Evolutionary conservation across 2,888 invertebrate species (phyloP), one percentile per base, ranked within the genome.

Genomic region (Callimorpha dominula): DNA sequence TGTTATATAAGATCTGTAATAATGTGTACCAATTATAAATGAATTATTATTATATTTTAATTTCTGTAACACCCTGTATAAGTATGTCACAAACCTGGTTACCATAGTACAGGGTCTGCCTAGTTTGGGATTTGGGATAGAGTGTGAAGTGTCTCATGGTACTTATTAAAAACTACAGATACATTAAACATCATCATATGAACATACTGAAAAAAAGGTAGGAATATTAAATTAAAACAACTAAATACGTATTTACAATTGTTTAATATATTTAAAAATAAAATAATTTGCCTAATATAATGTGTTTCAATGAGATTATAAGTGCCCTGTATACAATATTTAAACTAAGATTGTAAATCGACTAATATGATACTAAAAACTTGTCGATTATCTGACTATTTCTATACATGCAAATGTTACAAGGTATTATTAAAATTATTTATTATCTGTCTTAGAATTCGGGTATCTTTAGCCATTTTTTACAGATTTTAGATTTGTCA

Each of bases 241-340:
- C 57, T 50, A 15, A 40, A 66, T 57, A 20, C 1, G 31, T 60
- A 73, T 57, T 14, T 74, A 75, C 63, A 20, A 8, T 63, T 65
- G 12, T 82, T 74, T 77, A 62, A 74, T 68, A 49, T 43, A 43
- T 72, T 67, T 72, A 66, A 69, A 31, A 73, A 82, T 76, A 77
- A 71, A 73, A 65, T 74, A 73, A 65, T 78, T 72, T 70, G 70
- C 65, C 62, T 80, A 74, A 52, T 15, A 40, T 72, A 72, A 73
- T 52, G 64, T 73, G 65, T 71, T 71, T 76, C 60, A 67, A 71
- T 81, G 75, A 81, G 75, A 81, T 79, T 75, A 69, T 65, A 68
- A 66, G 63, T 49, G 73, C 64, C 69, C 65, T 71, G 65, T 67
- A 68, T 49, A 72, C n/a, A 70, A 50, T 6, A 65, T n/a, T 68